Percentiles rank a stretch among this genome's conserved stretches.
Conservation (phyloP, 2,797 vertebrate genomes). For the Lepilemur ruficaudatus region DNA sequence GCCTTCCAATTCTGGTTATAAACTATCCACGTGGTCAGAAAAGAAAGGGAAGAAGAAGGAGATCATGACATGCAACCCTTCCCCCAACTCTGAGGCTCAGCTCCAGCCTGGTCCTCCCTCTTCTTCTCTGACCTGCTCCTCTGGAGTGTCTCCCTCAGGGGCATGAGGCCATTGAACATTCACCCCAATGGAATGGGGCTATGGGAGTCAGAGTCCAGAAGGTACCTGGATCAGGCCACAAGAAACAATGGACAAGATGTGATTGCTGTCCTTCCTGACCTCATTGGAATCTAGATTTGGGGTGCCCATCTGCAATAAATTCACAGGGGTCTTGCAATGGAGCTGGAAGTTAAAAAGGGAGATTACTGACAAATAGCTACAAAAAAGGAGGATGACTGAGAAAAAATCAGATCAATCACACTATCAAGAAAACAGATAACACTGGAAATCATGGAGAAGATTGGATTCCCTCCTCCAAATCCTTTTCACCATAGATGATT, state of each 20-base stretch:
- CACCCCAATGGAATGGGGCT: neutral
- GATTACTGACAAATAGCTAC: neutral
- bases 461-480: neutral
- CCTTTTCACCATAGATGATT: neutral
- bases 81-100: neutral
- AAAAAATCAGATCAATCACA: slow-evolving; percentile 11
- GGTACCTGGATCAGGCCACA: neutral
- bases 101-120: neutral
- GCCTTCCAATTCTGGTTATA: neutral
- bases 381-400: neutral
- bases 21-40: neutral
- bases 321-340: neutral
- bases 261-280: neutral
- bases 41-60: neutral
- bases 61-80: neutral
- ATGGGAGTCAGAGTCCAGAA: neutral
- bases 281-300: neutral
- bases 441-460: neutral
- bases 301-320: neutral
- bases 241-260: neutral
- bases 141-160: neutral
- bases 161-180: neutral
- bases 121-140: neutral
- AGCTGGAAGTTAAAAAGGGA: neutral
- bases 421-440: neutral